These are phyloP conservation scores for Drosophila incognita DNA, from an alignment of 2,888 invertebrate genomes.

Conservation along the genomic window DNA sequence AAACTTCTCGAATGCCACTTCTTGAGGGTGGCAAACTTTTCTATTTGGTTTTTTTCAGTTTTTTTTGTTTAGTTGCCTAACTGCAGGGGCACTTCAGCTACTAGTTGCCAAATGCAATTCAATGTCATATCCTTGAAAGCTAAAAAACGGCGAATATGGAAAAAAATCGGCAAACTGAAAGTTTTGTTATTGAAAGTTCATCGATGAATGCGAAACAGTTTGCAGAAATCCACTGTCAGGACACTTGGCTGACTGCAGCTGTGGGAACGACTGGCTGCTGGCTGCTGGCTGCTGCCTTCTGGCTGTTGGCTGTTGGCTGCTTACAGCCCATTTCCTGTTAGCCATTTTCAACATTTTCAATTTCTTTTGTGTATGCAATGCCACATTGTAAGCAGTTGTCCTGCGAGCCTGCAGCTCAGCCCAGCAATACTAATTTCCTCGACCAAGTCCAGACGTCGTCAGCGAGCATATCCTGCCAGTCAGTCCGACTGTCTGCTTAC, in stretches of 20 bases:
- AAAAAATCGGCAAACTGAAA: slow-evolving; percentile 57
- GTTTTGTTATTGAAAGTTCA: slow-evolving; percentile 80
- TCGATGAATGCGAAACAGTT: slow-evolving; percentile 71
- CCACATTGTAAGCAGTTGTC: slow-evolving; percentile 63
- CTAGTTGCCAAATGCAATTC: slow-evolving; percentile 71
- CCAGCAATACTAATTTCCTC: slow-evolving; percentile 74
- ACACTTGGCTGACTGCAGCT: slow-evolving; percentile 40
- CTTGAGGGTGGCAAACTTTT: slow-evolving; percentile 32
- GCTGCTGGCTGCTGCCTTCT: neutral
- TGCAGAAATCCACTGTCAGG: slow-evolving; percentile 29
- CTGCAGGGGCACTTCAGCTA: slow-evolving; percentile 58
- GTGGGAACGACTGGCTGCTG: neutral
- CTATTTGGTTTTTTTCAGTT: neutral
- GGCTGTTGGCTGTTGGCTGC: slow-evolving; percentile 52
- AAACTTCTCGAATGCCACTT: slow-evolving; percentile 39
- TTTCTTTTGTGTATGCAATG: slow-evolving; percentile 75
- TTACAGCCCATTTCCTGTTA: slow-evolving; percentile 77
- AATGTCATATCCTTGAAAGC: slow-evolving; percentile 78
- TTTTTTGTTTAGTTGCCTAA: slow-evolving; percentile 18
- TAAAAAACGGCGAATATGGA: slow-evolving; percentile 28
- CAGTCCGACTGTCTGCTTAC: slow-evolving; percentile 60
- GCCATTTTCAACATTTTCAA: slow-evolving; percentile 67
- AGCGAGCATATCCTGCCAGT: slow-evolving; percentile 47
- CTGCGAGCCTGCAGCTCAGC: slow-evolving; percentile 13
- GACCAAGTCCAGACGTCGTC: slow-evolving; percentile 61